Evolutionary conservation across 2,888 invertebrate species (phyloP).

Genomic region (Xylocampa areola): DNA sequence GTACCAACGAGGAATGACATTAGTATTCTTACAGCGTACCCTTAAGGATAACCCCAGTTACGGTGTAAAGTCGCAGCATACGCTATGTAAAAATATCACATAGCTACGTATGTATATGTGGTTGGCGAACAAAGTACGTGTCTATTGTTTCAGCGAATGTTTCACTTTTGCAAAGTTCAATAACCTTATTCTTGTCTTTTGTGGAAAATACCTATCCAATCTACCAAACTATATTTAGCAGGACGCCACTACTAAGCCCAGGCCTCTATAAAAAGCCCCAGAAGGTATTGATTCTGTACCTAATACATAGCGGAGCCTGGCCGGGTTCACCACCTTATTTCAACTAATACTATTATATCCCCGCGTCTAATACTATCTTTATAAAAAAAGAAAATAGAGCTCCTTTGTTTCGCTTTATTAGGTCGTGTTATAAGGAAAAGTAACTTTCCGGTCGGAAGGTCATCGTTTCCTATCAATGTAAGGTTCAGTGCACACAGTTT

Average conservation of each 20-base stretch:
- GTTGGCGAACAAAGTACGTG: slow-evolving; percentile 37
- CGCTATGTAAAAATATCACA: slow-evolving; percentile 53
- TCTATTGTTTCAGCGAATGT: slow-evolving; percentile 38
- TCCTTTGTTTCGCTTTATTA: slow-evolving; percentile 75
- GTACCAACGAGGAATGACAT: slow-evolving; percentile 50
- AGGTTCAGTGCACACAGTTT: slow-evolving; percentile 62
- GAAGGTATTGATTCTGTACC: slow-evolving; percentile 36
- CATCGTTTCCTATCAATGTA: slow-evolving; percentile 70
- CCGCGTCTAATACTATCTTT: slow-evolving; percentile 37
- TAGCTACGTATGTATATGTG: slow-evolving; percentile 31
- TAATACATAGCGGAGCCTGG: slow-evolving; percentile 22
- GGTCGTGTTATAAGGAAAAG: slow-evolving; percentile 70
- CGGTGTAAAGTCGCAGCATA: slow-evolving; percentile 50
- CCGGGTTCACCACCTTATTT: slow-evolving; percentile 38
- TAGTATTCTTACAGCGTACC: slow-evolving; percentile 52
- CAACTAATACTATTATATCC: slow-evolving; percentile 42
- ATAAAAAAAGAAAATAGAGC: slow-evolving; percentile 59
- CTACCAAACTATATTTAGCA: slow-evolving; percentile 43
- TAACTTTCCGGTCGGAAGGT: slow-evolving; percentile 70
- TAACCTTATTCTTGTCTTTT: slow-evolving; percentile 14
- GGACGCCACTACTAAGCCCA: slow-evolving; percentile 10
- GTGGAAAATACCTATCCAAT: slow-evolving; percentile 5
- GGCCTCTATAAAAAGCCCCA: slow-evolving; percentile 13
- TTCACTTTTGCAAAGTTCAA: slow-evolving; percentile 52
- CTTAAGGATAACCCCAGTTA: slow-evolving; percentile 57